These are phyloP conservation scores for Callionymus lyra DNA, from an alignment of 2,113 vertebrate species.

Conservation along the genomic window DNA sequence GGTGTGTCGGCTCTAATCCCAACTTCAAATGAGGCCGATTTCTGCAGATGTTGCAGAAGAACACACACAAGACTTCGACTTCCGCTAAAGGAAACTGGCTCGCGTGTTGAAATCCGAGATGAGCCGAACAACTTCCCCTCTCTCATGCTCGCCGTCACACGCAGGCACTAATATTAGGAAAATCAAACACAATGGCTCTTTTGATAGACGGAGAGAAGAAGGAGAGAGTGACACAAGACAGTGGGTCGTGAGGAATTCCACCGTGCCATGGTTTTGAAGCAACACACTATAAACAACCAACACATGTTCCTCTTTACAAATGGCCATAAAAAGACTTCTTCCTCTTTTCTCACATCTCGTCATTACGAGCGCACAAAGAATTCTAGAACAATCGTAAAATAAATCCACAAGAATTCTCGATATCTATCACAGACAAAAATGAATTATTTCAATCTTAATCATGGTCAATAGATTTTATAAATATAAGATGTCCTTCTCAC, in stretches of 20 bases:
- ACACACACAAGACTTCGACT: slow-evolving; percentile 4
- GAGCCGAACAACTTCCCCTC: slow-evolving; percentile 2
- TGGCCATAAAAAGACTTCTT: slow-evolving; percentile 36
- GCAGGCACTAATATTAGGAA: slow-evolving; percentile 23
- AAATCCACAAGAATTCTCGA: too few species aligned
- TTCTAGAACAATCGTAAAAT: too few species aligned
- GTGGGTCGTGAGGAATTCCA: slow-evolving; percentile 14
- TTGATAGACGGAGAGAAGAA: slow-evolving; percentile 18
- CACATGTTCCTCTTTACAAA: slow-evolving; percentile 49
- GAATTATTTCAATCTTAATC: too few species aligned
- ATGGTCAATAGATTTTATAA: too few species aligned
- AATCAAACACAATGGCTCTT: slow-evolving; percentile 28
- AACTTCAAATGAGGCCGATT: too few species aligned
- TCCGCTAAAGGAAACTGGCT: slow-evolving; percentile 16
- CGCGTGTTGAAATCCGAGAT: slow-evolving; percentile 19
- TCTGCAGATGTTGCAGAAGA: slow-evolving; percentile 2
- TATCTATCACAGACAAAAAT: too few species aligned
- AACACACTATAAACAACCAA: slow-evolving; percentile 7
- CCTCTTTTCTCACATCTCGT: slow-evolving; percentile 12
- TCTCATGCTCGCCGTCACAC: slow-evolving; percentile 4
- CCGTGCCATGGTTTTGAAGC: slow-evolving; percentile 31
- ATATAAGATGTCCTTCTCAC: too few species aligned
- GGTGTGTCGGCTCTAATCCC: too few species aligned
- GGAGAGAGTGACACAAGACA: not conserved
- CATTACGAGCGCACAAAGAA: not conserved